These are phyloP conservation scores for Gymnodraco acuticeps DNA, from an alignment of 2,797 vertebrate genomes.

Conservation along the genomic window DNA sequence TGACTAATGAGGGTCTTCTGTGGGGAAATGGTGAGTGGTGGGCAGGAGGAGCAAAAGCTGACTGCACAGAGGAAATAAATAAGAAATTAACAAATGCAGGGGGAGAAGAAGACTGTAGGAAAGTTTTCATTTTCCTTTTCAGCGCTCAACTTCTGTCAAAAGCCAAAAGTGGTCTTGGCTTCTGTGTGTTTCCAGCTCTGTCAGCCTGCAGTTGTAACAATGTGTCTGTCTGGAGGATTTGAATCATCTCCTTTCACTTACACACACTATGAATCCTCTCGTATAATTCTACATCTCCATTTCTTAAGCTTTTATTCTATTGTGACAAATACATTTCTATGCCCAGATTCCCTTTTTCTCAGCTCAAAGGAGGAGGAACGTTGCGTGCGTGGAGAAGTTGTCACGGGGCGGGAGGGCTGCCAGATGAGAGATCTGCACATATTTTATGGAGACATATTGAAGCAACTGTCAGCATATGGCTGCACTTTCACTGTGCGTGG, in stretches of 20 bases:
- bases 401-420: constrained; percentile 8
- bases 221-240: constrained; percentile 53
- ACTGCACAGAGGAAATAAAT: constrained; percentile 27
- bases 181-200: constrained; percentile 40
- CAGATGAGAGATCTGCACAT: constrained; percentile 17
- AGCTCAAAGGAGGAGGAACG: constrained; percentile 35
- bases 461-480: constrained; percentile 58
- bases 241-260: constrained; percentile 59
- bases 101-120: constrained; percentile 23
- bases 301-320: constrained; percentile 24
- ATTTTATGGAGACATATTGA: constrained; percentile 32
- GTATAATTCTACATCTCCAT: constrained; percentile 33
- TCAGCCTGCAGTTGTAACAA: constrained; percentile 42
- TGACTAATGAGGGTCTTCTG: constrained; percentile 50
- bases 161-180: constrained; percentile 37
- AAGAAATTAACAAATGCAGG: constrained; percentile 30
- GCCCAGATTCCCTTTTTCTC: constrained; percentile 29
- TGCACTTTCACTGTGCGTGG: constrained; percentile 30
- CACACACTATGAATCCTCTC: constrained; percentile 36
- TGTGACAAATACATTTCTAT: constrained; percentile 47
- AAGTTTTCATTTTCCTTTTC: constrained; percentile 42
- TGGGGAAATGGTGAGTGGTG: constrained; percentile 10
- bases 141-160: constrained; percentile 13
- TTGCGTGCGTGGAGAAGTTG: constrained; percentile 7
- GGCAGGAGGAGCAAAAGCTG: constrained; percentile 30